Evolutionary conservation across 1,140 invertebrate genomes (phyloP).

Genomic region (Zaprionus kolodkinae): DNA sequence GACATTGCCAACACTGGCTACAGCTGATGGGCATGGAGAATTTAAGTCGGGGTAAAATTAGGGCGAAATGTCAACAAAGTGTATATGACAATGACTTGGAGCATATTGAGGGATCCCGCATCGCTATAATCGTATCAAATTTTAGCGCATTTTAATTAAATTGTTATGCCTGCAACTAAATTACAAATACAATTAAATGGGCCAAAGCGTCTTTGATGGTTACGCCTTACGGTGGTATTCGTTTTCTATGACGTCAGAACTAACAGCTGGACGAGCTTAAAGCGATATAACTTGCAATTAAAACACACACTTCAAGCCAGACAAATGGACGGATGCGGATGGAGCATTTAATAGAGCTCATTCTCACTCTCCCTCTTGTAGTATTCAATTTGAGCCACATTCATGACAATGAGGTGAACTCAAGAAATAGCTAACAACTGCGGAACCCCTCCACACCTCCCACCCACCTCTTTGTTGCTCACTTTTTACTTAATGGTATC

Average conservation of each 20-base stretch:
- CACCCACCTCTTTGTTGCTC: background rate
- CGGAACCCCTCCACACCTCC: background rate
- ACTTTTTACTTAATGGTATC: slow-evolving; percentile 20
- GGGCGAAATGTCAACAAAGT: background rate
- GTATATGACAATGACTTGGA: no score
- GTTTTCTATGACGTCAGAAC: slow-evolving; percentile 30
- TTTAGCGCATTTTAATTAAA: slow-evolving; percentile 35
- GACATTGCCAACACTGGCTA: no score
- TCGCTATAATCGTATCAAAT: slow-evolving; percentile 22
- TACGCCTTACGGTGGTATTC: background rate
- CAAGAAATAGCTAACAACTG: slow-evolving; percentile 19
- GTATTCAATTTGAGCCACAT: slow-evolving; percentile 25
- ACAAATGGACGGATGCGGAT: background rate
- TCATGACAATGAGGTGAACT: slow-evolving; percentile 34
- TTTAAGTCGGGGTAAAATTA: background rate
- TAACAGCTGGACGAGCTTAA: slow-evolving; percentile 29
- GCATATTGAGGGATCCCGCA: slow-evolving; percentile 3
- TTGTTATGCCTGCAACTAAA: slow-evolving; percentile 23
- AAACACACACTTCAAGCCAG: slow-evolving; percentile 1
- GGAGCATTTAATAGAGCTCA: slow-evolving; percentile 1
- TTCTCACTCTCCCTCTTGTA: background rate
- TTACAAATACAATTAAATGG: slow-evolving; percentile 26
- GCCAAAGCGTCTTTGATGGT: slow-evolving; percentile 11
- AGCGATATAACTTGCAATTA: slow-evolving; percentile 40
- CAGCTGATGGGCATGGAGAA: background rate